Base-by-base conservation (phyloP, 2,888 invertebrate genomes). In the Magallana nippona region DNA sequence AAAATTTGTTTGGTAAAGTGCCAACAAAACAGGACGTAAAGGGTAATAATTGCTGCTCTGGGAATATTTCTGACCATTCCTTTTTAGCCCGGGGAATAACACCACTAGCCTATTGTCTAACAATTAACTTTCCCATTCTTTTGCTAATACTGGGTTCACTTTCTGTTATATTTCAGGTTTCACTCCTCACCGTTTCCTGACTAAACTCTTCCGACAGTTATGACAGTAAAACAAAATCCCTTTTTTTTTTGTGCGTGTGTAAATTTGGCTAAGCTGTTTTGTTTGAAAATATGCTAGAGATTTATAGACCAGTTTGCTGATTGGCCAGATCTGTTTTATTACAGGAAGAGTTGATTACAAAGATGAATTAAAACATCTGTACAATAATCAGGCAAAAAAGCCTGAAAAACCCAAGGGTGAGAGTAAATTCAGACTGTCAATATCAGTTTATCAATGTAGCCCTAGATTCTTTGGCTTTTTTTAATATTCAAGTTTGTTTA, bases 1-100 rank as follows among this genome's bases (percentile, higher is more conserved):
- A 84, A 78, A 86, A 86, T 81, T 79, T 86, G 15, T 82, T 86
- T 71, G 85, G 85, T 11, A 83, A 86, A 82, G 32, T 55, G 77
- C 84, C 82, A 71, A 17, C 79, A 56, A 79, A 83, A 63, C 63
- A 80, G 71, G 85, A 85, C 71, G 78, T 81, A 56, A 86, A 87
- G 86, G 86, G 85, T 85, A 84, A 85, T 82, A 80, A 22, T 32
- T 11, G 22, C 22, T 19, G 22, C 22, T 63, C 22, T 32, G 15
- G 22, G 10, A 15, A 8, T 71, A 27, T 44, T 10, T 78, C 15
- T 15, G 19, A 22, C 71, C 44, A 44, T 44, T 44, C 44, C 44
- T 44, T 44, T 44, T 44, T 44, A 44, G 44, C 44, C 44, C 44
- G 0, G 44, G 44, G 44, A 44, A 44, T 44, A 44, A 71, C 71